Evolutionary conservation across 1,140 invertebrate genomes (phyloP).

Genomic region (Drosophila mauritiana): DNA sequence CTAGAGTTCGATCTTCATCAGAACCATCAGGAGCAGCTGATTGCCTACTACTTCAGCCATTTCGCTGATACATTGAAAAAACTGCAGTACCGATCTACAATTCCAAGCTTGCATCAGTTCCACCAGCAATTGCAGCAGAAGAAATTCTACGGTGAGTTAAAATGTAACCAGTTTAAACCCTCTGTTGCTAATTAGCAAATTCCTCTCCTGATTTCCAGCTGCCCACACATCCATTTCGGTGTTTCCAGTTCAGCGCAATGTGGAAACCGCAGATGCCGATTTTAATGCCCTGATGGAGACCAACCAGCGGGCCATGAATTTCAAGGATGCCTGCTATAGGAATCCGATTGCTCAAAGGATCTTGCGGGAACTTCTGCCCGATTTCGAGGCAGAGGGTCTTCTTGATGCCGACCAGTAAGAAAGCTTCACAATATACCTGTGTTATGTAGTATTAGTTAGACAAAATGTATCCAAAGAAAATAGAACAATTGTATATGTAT

Average conservation of each 20-base stretch:
- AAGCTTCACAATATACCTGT: background rate
- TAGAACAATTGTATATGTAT: conserved; percentile 6
- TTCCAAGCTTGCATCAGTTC: conserved; percentile 77
- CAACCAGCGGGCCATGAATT: conserved; percentile 67
- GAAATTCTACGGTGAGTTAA: conserved; percentile 69
- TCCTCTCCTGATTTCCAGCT: conserved; percentile 33
- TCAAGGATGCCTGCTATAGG: conserved; percentile 66
- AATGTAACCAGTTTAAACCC: background rate
- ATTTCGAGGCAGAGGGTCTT: conserved; percentile 67
- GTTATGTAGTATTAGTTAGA: conserved; percentile 3
- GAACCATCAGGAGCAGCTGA: conserved; percentile 66
- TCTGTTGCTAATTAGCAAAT: background rate
- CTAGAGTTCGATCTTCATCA: conserved; percentile 67
- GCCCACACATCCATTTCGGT: conserved; percentile 62
- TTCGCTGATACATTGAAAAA: conserved; percentile 62
- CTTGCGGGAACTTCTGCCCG: conserved; percentile 56
- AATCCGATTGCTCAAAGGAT: conserved; percentile 54
- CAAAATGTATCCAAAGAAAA: background rate
- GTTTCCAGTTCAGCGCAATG: conserved; percentile 69
- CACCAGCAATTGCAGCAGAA: conserved; percentile 65
- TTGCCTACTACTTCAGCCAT: conserved; percentile 63
- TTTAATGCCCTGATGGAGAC: conserved; percentile 73
- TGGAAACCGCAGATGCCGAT: conserved; percentile 75
- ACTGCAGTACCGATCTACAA: conserved; percentile 48
- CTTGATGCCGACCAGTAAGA: conserved; percentile 71